A percentile compares a stretch with the other conserved stretches of the same genome.
phyloP scores from a whole-genome alignment of 2,888 invertebrate genomes.

The Brachyopa scutellaris region DNA sequence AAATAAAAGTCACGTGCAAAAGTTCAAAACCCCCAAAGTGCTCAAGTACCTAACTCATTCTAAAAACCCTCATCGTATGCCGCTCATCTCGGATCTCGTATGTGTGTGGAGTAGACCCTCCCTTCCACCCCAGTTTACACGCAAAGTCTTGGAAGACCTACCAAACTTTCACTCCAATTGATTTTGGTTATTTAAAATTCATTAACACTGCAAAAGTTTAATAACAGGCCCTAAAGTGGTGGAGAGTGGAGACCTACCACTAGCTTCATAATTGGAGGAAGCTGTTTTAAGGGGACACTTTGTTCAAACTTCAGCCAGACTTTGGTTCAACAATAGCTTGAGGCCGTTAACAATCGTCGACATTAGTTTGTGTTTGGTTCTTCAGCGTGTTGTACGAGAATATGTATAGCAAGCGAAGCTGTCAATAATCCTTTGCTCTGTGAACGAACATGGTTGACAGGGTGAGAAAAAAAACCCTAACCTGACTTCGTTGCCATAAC shows the following conservation, averaged over 20 bases:
- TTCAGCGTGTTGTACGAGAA: too few species aligned
- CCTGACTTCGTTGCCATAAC: not conserved
- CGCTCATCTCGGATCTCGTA: too few species aligned
- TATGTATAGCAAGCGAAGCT: slow-evolving; percentile 2
- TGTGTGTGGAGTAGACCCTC: too few species aligned
- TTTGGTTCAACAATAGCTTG: slow-evolving; percentile 35
- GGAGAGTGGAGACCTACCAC: not conserved
- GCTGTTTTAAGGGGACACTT: slow-evolving; percentile 39
- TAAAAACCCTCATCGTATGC: too few species aligned
- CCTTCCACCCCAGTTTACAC: too few species aligned
- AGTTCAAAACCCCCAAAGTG: slow-evolving; percentile 64
- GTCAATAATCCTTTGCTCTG: slow-evolving; percentile 33
- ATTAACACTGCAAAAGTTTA: slow-evolving; percentile 57
- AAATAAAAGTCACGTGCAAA: slow-evolving; percentile 64
- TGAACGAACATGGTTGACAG: slow-evolving; percentile 25
- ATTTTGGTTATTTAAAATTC: slow-evolving; percentile 66
- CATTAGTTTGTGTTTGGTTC: too few species aligned
- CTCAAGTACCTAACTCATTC: too few species aligned
- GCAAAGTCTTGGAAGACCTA: slow-evolving; percentile 39
- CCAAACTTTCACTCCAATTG: slow-evolving; percentile 64
- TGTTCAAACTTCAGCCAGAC: slow-evolving; percentile 54
- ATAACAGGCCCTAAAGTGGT: slow-evolving; percentile 18
- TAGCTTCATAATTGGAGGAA: slow-evolving; percentile 34
- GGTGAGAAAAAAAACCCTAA: not conserved
- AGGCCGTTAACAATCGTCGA: slow-evolving; percentile 12